Evolutionary conservation across 2,888 invertebrate genomes (phyloP), one percentile per base, ranked within the genome.

Genomic region (Rosalia funebris): DNA sequence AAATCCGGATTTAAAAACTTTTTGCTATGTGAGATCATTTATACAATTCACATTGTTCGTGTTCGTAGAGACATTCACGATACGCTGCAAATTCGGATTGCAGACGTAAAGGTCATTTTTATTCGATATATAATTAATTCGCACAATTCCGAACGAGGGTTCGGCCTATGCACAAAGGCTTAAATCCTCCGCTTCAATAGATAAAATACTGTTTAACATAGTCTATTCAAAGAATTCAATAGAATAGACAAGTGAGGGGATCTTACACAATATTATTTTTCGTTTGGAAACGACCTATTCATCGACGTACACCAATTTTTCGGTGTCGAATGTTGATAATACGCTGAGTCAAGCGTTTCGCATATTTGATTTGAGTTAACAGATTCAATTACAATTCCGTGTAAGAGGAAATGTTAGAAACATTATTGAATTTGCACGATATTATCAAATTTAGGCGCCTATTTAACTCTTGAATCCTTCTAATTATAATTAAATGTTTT

Each of bases 141-240:
- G 20, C 31, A 39, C 37, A 50, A 50, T 50, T 12, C 11, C 32
- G 34, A 48, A 48, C 36, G 39, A 31, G 39, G 50, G 39, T 48
- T 25, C 39, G 11, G 25, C 31, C 50, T 20, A 25, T 25, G 10
- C 15, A 50, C 50, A 50, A 50, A 20, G 39, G 39, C 10, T 50
- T 39, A 39, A 50, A 50, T 50, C 20, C 50, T 50, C 37, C 50
- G 39, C 39, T 39, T 20, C 50, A 50, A 34, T 50, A 50, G 50
- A 50, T 48, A 48, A 34, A 48, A 36, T 48, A 48, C 36, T 19
- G 10, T 48, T 50, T 50, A 50, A 25, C 39, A 25, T 50, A 12
- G 37, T n/a, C 39, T 37, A 50, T 50, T 50, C 39, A 50, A 50
- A 50, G 50, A 50, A 25, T 31, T 50, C 39, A 39, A 50, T 50